Evolutionary conservation across 2,113 vertebrate species (phyloP).

Genomic region (Steatornis caripensis): DNA sequence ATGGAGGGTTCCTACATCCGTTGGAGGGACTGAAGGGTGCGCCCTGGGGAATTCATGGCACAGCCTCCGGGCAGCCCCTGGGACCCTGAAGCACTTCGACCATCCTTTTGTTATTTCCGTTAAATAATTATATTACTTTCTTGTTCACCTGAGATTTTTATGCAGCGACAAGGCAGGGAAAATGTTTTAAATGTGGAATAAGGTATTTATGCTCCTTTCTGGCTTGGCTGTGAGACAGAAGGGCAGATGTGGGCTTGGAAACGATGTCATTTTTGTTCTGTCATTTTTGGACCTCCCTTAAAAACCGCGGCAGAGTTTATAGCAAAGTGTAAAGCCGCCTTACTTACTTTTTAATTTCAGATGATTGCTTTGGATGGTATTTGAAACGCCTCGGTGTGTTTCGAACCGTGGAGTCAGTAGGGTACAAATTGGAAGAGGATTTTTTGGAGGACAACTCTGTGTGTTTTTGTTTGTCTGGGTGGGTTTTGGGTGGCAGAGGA

Average conservation of each 20-base stretch:
- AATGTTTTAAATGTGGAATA: not conserved
- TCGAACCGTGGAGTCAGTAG: not conserved
- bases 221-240: not conserved
- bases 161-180: not conserved
- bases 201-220: conserved; percentile 1
- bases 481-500: not conserved
- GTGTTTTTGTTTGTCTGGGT: not conserved
- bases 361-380: not conserved
- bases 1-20: not conserved
- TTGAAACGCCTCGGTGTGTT: not conserved
- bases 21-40: not conserved
- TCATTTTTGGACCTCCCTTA: conserved; percentile 5
- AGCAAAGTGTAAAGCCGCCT: not conserved
- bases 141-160: not conserved
- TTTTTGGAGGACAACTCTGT: not conserved
- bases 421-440: not conserved
- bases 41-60: not conserved
- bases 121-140: not conserved
- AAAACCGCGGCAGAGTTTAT: not conserved
- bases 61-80: not conserved
- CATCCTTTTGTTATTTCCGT: not conserved
- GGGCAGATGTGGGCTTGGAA: conserved; percentile 1
- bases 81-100: not conserved
- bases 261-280: not conserved
- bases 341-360: not conserved